A percentile compares a stretch with the other conserved stretches of the same genome.
Evolutionary conservation across 1,140 invertebrate genomes (phyloP).

Genomic region (Asbolus verrucosus): DNA sequence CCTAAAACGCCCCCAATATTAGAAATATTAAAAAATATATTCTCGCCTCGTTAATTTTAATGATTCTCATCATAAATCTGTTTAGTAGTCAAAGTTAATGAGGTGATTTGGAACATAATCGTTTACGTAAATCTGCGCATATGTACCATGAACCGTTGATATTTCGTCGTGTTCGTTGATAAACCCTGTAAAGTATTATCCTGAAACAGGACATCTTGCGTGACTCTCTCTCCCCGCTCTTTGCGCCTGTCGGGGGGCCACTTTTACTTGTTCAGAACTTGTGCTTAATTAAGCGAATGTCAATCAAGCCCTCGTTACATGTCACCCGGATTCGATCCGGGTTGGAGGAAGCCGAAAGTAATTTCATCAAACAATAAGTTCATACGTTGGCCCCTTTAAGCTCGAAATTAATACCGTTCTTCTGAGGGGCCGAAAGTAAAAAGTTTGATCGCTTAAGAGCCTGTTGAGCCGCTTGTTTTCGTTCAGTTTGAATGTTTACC

Average conservation of each 20-base stretch:
- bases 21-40: slow-evolving; percentile 28
- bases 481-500: too few relatives aligned
- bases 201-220: slow-evolving; percentile 16
- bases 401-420: neutral
- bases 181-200: neutral
- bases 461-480: too few relatives aligned
- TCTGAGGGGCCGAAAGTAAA: too few relatives aligned
- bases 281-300: slow-evolving; percentile 32
- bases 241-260: too few relatives aligned
- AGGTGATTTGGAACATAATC: neutral
- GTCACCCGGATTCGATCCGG: neutral
- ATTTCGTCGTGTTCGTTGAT: neutral
- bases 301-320: slow-evolving; percentile 27
- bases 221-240: neutral
- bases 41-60: slow-evolving; percentile 27
- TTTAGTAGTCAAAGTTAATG: too few relatives aligned
- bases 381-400: neutral
- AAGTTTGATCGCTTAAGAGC: too few relatives aligned
- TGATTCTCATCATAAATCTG: slow-evolving; percentile 13
- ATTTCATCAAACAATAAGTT: slow-evolving; percentile 28
- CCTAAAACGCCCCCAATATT: slow-evolving; percentile 2
- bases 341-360: neutral
- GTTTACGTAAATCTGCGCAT: neutral
- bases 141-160: neutral
- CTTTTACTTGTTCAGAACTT: slow-evolving; percentile 18